These are phyloP conservation scores for Paedocypris sp. DNA, from an alignment of 2,113 vertebrate species.

Conservation along the genomic window DNA sequence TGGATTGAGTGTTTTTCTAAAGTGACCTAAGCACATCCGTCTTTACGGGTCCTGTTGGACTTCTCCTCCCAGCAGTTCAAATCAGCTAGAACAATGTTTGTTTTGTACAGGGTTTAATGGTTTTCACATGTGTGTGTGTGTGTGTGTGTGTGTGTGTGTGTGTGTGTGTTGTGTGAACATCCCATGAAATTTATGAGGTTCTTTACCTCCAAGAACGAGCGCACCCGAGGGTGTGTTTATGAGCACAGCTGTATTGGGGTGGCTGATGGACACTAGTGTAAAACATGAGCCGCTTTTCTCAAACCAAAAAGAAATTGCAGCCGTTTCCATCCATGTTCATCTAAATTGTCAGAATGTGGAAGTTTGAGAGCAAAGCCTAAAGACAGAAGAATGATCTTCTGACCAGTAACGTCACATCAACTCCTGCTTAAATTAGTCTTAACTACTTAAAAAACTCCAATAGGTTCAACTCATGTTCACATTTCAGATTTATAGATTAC, in stretches of 20 bases:
- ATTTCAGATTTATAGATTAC: too few relatives aligned
- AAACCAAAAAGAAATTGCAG: background rate
- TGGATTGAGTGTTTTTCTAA: too few relatives aligned
- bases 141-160: background rate
- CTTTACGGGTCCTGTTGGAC: background rate
- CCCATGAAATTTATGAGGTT: too few relatives aligned
- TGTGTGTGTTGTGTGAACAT: too few relatives aligned
- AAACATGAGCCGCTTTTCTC: background rate
- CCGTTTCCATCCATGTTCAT: background rate
- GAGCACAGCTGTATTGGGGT: constrained; percentile 31
- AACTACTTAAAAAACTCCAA: too few relatives aligned
- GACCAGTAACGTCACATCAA: too few relatives aligned
- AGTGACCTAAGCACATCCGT: background rate
- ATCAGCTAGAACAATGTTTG: background rate
- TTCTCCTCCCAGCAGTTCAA: background rate
- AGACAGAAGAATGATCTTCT: too few relatives aligned
- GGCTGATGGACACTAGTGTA: constrained; percentile 19
- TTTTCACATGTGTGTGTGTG: background rate
- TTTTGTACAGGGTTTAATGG: background rate
- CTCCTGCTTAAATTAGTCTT: too few relatives aligned
- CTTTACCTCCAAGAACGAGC: too few relatives aligned
- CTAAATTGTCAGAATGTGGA: too few relatives aligned
- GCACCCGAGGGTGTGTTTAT: constrained; percentile 12
- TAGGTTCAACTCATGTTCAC: too few relatives aligned
- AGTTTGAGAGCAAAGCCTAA: too few relatives aligned